Evolutionary conservation across 1,140 invertebrate genomes (phyloP).

Genomic region (Lerema accius): DNA sequence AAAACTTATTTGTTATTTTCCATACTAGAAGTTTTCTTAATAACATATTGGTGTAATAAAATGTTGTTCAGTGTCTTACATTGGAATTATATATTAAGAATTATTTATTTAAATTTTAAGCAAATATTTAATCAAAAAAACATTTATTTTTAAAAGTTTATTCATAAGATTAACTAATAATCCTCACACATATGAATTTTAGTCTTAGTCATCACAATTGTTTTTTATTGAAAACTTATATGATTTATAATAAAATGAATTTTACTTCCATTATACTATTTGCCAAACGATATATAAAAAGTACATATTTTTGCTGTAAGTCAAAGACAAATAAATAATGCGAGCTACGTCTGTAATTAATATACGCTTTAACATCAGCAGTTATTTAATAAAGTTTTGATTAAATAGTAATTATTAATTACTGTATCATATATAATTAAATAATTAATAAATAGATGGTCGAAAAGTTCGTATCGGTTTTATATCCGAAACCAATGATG

Average conservation of each 20-base stretch:
- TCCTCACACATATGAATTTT: background rate
- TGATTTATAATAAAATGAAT: background rate
- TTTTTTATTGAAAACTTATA: slow-evolving; percentile 1
- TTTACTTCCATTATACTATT: background rate
- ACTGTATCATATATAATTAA: background rate
- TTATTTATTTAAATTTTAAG: slow-evolving; percentile 8
- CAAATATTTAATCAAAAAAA: slow-evolving; percentile 9
- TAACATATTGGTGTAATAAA: too few relatives aligned
- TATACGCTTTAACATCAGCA: background rate
- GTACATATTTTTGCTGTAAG: background rate
- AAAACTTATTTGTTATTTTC: background rate
- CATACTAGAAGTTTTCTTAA: too few relatives aligned
- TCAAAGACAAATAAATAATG: background rate
- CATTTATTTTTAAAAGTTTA: background rate
- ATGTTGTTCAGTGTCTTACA: too few relatives aligned
- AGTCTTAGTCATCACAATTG: background rate
- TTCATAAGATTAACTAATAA: slow-evolving; percentile 1
- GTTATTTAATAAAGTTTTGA: background rate
- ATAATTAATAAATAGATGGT: background rate
- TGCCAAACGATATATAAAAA: background rate
- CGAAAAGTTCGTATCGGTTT: background rate
- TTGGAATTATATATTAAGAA: background rate
- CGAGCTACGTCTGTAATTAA: background rate
- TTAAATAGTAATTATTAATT: background rate
- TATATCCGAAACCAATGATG: too few relatives aligned